Percentiles rank a stretch among this genome's conserved stretches.
These are phyloP conservation scores for Coecobrya sp. DNA, from an alignment of 2,888 invertebrate genomes.

Conservation along the genomic window DNA sequence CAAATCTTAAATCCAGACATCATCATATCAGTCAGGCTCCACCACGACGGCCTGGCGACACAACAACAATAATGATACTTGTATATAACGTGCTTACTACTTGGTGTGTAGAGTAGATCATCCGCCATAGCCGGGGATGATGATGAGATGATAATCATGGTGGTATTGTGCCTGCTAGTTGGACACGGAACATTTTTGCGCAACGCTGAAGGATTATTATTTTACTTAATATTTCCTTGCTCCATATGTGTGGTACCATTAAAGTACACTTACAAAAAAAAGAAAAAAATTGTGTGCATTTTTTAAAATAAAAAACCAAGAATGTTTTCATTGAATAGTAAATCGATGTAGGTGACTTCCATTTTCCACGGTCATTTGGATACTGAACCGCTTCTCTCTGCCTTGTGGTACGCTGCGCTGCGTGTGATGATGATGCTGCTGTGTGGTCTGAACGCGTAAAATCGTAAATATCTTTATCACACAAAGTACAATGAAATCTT, in stretches of 20 bases:
- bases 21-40: conserved; percentile 75
- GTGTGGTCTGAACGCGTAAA: conserved; percentile 71
- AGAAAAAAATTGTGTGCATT: conserved; percentile 13
- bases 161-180: conserved; percentile 24
- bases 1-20: conserved; percentile 74
- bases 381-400: not conserved
- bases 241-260: not conserved
- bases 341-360: conserved; percentile 67
- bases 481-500: conserved; percentile 12
- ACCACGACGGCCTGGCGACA: conserved; percentile 73
- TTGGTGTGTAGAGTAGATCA: not conserved
- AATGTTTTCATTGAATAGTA: conserved; percentile 68
- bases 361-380: conserved; percentile 67
- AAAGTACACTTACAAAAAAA: conserved; percentile 17
- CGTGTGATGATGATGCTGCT: conserved; percentile 33
- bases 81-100: not conserved
- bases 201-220: not conserved
- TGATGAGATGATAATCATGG: conserved; percentile 36
- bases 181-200: conserved; percentile 56
- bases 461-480: conserved; percentile 69
- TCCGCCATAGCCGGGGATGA: conserved; percentile 18
- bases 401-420: not conserved
- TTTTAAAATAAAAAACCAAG: conserved; percentile 42
- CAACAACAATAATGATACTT: conserved; percentile 69
- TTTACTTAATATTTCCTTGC: not conserved